These are phyloP conservation scores for Poecile atricapillus DNA, from an alignment of 2,113 vertebrate species.

Conservation along the genomic window DNA sequence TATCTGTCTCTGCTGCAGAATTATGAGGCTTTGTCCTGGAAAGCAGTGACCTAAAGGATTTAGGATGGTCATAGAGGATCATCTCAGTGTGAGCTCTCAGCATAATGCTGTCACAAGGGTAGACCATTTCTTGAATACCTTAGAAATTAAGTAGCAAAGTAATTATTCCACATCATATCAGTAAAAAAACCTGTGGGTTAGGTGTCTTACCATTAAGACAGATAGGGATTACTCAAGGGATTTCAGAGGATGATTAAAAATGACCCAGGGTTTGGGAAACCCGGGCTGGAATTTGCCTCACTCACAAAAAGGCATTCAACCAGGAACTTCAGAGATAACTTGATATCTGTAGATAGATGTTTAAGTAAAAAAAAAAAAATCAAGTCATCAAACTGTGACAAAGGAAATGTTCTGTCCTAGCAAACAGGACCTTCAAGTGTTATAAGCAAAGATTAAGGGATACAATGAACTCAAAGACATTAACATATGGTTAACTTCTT, in stretches of 20 bases:
- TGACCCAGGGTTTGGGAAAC: background rate
- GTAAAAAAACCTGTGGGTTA: background rate
- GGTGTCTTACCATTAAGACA: background rate
- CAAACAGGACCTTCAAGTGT: background rate
- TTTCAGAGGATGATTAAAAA: background rate
- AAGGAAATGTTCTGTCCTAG: background rate
- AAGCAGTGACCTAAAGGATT: background rate
- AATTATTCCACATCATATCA: background rate
- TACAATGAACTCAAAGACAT: background rate
- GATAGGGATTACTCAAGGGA: background rate
- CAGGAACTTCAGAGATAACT: background rate
- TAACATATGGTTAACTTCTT: background rate
- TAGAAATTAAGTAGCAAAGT: background rate
- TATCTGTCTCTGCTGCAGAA: conserved; percentile 22
- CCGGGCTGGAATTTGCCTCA: background rate
- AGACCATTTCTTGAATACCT: background rate
- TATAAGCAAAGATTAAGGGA: background rate
- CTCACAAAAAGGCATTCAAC: background rate
- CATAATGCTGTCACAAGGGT: background rate
- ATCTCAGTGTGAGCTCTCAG: background rate
- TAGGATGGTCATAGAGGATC: background rate
- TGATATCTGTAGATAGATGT: background rate
- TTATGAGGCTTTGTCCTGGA: conserved; percentile 19
- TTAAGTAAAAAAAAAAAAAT: background rate
- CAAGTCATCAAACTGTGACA: background rate